A percentile compares a stretch with the other conserved stretches of the same genome.
phyloP scores from a whole-genome alignment of 2,797 vertebrate species.

The Chloroceryle inda region DNA sequence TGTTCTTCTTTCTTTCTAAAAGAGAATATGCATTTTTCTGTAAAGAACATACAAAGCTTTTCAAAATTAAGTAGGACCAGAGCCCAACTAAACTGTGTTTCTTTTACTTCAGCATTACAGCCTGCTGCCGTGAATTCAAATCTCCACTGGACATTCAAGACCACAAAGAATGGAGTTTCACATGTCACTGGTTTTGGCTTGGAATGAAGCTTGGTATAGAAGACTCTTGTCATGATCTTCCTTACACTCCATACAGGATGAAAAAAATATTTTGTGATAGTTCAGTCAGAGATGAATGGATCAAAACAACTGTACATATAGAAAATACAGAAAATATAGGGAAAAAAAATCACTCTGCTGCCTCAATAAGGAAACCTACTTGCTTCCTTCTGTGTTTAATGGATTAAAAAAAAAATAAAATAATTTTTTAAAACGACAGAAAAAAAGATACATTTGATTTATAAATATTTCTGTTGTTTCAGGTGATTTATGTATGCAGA shows the following conservation, averaged over 20 bases:
- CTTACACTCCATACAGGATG: neutral
- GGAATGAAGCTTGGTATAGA: neutral
- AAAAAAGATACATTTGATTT: neutral
- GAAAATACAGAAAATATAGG: neutral
- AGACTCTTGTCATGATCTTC: neutral
- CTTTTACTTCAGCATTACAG: neutral
- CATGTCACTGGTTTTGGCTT: neutral
- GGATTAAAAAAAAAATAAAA: neutral
- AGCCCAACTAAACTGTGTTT: neutral
- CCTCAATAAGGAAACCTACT: neutral
- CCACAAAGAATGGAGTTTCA: neutral
- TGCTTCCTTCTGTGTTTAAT: neutral
- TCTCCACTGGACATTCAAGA: neutral
- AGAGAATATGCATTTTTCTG: neutral
- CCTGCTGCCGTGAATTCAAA: conserved; percentile 17
- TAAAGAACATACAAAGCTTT: neutral
- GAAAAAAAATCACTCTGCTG: neutral
- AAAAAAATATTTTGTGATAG: neutral
- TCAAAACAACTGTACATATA: neutral
- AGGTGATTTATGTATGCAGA: neutral
- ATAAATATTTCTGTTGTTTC: neutral
- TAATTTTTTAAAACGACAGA: too few species aligned
- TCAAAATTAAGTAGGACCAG: neutral
- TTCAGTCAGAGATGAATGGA: neutral
- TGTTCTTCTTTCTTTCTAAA: neutral